Evolutionary conservation across 1,140 invertebrate species (phyloP).

Genomic region (Cryptotermes secundus): DNA sequence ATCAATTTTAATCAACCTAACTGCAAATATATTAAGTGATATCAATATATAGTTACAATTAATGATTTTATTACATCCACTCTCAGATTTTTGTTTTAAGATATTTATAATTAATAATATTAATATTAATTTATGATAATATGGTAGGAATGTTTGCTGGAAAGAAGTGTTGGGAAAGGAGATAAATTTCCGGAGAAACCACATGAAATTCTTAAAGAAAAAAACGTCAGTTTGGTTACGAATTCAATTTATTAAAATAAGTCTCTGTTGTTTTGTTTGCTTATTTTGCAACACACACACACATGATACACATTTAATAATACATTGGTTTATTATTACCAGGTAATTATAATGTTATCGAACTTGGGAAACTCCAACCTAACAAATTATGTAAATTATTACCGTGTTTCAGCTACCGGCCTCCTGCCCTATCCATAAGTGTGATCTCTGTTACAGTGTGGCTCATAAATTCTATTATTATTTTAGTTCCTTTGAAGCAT

Average conservation of each 20-base stretch:
- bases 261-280: neutral
- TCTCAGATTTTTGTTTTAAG: neutral
- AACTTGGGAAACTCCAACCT: neutral
- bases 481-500: too few relatives aligned
- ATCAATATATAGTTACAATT: too few relatives aligned
- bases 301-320: neutral
- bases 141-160: neutral
- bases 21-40: too few relatives aligned
- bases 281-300: neutral
- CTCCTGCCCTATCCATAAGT: neutral
- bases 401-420: neutral
- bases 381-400: constrained; percentile 16
- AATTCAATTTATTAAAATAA: neutral
- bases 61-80: neutral
- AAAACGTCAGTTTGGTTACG: neutral
- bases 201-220: neutral
- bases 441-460: neutral
- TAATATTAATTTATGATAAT: too few relatives aligned
- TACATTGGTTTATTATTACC: neutral
- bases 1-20: too few relatives aligned
- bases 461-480: neutral
- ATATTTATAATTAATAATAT: too few relatives aligned
- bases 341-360: neutral
- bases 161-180: neutral
- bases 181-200: neutral